Evolutionary conservation across 2,797 vertebrate species (phyloP).

Genomic region (Choloepus didactylus): DNA sequence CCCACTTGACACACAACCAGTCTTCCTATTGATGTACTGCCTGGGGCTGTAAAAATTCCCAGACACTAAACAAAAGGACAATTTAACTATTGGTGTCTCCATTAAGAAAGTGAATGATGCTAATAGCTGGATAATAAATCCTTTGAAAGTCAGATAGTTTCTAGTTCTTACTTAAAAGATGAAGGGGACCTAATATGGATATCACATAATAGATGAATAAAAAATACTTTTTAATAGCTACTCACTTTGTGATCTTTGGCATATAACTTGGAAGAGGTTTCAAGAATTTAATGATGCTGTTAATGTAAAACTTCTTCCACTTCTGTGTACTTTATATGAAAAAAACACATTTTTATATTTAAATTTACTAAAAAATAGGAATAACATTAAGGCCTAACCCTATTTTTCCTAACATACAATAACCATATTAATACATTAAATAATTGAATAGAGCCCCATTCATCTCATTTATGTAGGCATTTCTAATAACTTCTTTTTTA

Average conservation of each 20-base stretch:
- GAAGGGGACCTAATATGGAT: background rate
- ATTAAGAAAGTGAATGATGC: background rate
- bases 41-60: background rate
- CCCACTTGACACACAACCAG: background rate
- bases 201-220: background rate
- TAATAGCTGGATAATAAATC: background rate
- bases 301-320: background rate
- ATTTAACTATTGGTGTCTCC: background rate
- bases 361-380: background rate
- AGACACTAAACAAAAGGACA: background rate
- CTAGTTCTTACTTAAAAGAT: background rate
- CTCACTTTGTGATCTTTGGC: background rate
- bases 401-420: background rate
- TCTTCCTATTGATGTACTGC: background rate
- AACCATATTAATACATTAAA: background rate
- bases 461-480: background rate
- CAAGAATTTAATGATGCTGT: background rate
- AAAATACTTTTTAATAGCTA: background rate
- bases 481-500: background rate
- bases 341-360: background rate
- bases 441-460: background rate
- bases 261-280: background rate
- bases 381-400: background rate
- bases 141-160: background rate
- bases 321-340: background rate